Conservation (phyloP, 2,797 vertebrate species). For the Muraenolepis orangiensis region DNA sequence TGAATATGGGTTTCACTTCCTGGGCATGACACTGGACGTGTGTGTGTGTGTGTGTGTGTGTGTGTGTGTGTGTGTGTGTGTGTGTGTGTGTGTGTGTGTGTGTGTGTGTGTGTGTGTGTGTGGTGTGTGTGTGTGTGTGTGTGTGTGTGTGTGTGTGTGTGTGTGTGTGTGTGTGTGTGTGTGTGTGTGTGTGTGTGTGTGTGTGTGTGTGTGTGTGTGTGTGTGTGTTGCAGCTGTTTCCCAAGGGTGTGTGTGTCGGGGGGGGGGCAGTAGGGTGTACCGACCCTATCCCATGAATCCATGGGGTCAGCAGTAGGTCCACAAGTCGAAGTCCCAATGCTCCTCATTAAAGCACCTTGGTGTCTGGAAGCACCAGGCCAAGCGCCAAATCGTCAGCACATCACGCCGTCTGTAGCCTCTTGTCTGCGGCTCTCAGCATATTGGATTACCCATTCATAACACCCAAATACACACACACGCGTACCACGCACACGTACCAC, state of each 20-base stretch:
- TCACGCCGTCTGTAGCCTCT: conserved; percentile 38
- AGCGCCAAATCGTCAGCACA: conserved; percentile 47
- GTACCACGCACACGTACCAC: conserved; percentile 57
- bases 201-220: conserved; percentile 34
- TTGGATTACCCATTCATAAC: conserved; percentile 64
- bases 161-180: neutral
- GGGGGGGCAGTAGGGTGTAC: conserved; percentile 24
- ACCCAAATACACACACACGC: conserved; percentile 21
- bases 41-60: conserved; percentile 38
- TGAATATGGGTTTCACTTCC: conserved; percentile 59
- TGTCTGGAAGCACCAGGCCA: conserved; percentile 44
- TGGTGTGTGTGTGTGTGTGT: neutral
- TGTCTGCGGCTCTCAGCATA: conserved; percentile 57
- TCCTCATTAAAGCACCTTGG: conserved; percentile 67
- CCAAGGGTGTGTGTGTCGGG: conserved; percentile 41
- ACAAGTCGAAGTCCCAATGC: conserved; percentile 48
- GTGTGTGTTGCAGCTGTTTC: conserved; percentile 71
- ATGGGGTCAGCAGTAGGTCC: conserved; percentile 60
- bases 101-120: neutral
- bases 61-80: too few species aligned
- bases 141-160: neutral
- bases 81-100: neutral
- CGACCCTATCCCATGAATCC: conserved; percentile 37
- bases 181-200: too few species aligned
- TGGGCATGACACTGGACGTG: conserved; percentile 51